A percentile compares a stretch with the other conserved stretches of the same genome.
These are phyloP conservation scores for Chaetogeoica ovagalla DNA, from an alignment of 2,888 invertebrate genomes.

Conservation along the genomic window DNA sequence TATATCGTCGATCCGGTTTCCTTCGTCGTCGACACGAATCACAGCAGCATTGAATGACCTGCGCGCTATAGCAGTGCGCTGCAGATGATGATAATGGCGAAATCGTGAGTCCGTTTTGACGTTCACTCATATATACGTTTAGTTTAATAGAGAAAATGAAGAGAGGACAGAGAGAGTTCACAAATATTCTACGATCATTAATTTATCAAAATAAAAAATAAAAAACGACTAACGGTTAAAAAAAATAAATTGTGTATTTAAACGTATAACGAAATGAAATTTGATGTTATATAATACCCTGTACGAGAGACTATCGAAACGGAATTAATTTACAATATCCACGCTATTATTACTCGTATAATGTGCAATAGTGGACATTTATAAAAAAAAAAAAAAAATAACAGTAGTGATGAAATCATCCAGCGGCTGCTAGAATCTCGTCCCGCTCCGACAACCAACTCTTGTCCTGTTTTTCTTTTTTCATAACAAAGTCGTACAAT, in stretches of 20 bases:
- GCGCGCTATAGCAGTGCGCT: not conserved
- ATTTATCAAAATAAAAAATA: not conserved
- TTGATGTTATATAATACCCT: too few species aligned
- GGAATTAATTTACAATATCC: too few species aligned
- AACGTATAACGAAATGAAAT: not conserved
- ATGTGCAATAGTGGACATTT: too few species aligned
- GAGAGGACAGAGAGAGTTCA: not conserved
- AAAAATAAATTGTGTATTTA: not conserved
- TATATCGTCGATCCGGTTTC: constrained; percentile 12
- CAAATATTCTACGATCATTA: not conserved
- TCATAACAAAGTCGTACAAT: too few species aligned
- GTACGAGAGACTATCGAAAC: too few species aligned
- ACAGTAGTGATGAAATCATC: too few species aligned
- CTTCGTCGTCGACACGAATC: not conserved
- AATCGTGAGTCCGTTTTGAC: constrained; percentile 16
- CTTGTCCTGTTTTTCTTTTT: too few species aligned
- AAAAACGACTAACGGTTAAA: not conserved
- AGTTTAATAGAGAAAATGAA: not conserved
- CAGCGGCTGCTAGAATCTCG: too few species aligned
- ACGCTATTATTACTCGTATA: too few species aligned
- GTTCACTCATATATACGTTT: not conserved
- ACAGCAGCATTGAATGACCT: not conserved
- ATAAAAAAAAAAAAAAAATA: too few species aligned
- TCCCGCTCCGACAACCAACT: too few species aligned
- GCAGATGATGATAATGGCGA: not conserved